Evolutionary conservation across 2,797 vertebrate genomes (phyloP), one percentile per base, ranked within the genome.

Genomic region (Chromobotia macracanthus): DNA sequence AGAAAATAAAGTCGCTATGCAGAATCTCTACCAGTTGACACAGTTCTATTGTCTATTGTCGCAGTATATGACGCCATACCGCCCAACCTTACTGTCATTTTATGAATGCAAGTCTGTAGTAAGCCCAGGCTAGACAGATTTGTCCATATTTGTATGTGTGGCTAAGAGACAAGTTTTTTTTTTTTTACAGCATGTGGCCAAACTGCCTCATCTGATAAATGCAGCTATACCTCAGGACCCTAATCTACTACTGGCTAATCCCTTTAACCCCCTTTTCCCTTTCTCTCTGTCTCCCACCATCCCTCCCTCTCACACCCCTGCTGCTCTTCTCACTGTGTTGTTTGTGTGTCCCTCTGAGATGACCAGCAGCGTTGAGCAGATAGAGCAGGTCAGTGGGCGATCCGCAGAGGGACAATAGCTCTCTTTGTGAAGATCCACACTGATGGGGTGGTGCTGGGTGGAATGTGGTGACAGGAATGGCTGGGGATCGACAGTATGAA

Each of bases 401-500:
- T 89, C 89, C 89, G 50, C 73, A 67, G 0, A 0, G 72, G 79
- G 72, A 94, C 91, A 93, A 91, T 92, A 85, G 85, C 72, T 41
- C 71, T 84, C 90, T 93, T 92, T 94, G 90, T 92, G 77, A 84
- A 69, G 74, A 87, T 86, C 84, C 86, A 90, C 84, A 80, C 80
- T 67, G 73, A 82, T 68, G 85, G 84, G 86, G 72, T 72, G 81
- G 80, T 83, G 81, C 72, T 28, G 82, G 86, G 85, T 56, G 82
- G 78, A 87, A 86, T 83, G 15, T 64, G 77, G 68, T 79, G 77
- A 72, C 77, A 56, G 77, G 68, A 72, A 79, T 79, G 77, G 60
- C 60, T 16, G 48, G 31, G 19, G 82, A 87, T 74, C 77, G 83
- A 87, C 87, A 87, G 85, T 83, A 86, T 89, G 86, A 90, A 90